A percentile compares a stretch with the other conserved stretches of the same genome.
Conservation (phyloP, 2,113 vertebrate genomes). For the Gobiocypris rarus region DNA sequence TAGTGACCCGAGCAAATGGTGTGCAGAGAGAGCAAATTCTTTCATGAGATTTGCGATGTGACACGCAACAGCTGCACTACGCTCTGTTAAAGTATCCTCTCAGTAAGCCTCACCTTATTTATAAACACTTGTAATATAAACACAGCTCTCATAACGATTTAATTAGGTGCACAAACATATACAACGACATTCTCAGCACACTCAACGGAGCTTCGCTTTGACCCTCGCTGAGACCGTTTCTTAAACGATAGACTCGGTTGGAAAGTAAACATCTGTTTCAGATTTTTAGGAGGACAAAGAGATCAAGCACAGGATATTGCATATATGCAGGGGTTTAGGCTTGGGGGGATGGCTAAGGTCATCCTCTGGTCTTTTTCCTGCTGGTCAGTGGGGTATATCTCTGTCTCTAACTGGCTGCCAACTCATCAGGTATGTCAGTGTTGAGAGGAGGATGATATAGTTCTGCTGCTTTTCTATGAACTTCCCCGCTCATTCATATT, state of each 20-base stretch:
- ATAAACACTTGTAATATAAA: conserved; percentile 41
- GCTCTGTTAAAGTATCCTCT: conserved; percentile 28
- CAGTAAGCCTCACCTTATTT: conserved; percentile 39
- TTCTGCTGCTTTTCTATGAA: conserved; percentile 4
- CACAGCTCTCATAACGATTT: conserved; percentile 46
- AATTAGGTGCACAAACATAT: conserved; percentile 51
- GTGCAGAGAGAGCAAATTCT: conserved; percentile 63
- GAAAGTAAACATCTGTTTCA: conserved; percentile 77
- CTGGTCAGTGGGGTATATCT: conserved; percentile 40
- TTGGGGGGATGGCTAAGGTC: conserved; percentile 44
- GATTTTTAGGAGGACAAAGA: conserved; percentile 73
- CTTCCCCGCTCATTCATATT: conserved; percentile 18
- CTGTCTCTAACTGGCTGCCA: conserved; percentile 25
- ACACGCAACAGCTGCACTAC: conserved; percentile 66
- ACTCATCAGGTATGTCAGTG: conserved; percentile 38
- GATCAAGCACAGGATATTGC: conserved; percentile 82
- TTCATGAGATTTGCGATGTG: conserved; percentile 62
- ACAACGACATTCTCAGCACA: conserved; percentile 24
- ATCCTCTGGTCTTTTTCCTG: conserved; percentile 46
- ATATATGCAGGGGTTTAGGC: conserved; percentile 59
- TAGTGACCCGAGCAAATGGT: conserved; percentile 70
- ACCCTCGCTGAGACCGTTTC: conserved; percentile 20
- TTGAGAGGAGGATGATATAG: neutral
- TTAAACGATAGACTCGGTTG: conserved; percentile 46
- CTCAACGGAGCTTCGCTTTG: conserved; percentile 11